A percentile compares a stretch with the other conserved stretches of the same genome.
Conservation (phyloP, 92 coral and sea anemone genomes). For the Porites evermanni region DNA sequence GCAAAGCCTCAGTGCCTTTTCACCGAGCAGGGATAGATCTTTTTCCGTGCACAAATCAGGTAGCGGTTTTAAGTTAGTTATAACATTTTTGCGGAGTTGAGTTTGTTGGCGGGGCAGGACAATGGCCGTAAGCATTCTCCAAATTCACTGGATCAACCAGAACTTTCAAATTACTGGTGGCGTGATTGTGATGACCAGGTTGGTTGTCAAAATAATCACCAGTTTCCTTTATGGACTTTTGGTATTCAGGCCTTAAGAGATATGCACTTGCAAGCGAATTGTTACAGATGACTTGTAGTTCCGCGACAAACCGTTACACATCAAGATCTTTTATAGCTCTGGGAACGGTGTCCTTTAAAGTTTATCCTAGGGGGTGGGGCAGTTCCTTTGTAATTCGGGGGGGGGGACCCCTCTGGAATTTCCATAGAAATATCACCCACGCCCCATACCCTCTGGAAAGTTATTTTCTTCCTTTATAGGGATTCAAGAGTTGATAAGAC, state of each 20-base stretch:
- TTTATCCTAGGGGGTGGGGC: no score
- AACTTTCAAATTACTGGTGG: slow-evolving; percentile 25
- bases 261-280: slow-evolving; percentile 59
- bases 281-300: no score
- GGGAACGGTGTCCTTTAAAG: no score
- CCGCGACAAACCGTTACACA: no score
- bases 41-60: slow-evolving; percentile 29
- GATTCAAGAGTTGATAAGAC: no score
- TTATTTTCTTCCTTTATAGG: no score
- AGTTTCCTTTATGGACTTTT: slow-evolving; percentile 11
- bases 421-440: no score
- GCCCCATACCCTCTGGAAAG: no score
- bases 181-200: slow-evolving; percentile 47
- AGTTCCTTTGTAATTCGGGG: no score
- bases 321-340: no score
- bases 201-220: slow-evolving; percentile 34
- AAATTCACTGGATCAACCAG: slow-evolving; percentile 45
- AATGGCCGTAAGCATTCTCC: slow-evolving; percentile 41
- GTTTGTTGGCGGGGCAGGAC: slow-evolving; percentile 11
- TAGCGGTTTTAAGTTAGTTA: neutral
- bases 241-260: slow-evolving; percentile 40
- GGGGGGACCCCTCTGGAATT: no score
- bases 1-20: slow-evolving; percentile 53
- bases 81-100: neutral
- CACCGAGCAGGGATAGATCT: slow-evolving; percentile 28